Percentiles rank a stretch among this genome's conserved stretches.
Conservation (phyloP, 1,140 invertebrate species). For the Brachionus plicatilis region DNA sequence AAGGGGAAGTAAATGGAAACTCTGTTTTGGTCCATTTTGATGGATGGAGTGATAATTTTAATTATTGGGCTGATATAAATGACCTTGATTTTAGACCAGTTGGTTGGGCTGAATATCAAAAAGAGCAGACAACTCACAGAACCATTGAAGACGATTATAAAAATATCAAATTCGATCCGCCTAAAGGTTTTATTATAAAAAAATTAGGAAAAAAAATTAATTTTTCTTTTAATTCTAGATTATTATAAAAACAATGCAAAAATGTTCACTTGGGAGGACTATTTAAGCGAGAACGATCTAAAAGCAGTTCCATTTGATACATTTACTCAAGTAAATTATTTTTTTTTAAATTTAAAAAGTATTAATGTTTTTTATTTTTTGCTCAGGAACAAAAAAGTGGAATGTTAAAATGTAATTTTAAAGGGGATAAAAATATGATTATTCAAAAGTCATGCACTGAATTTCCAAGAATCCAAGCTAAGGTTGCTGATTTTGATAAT, state of each 20-base stretch:
- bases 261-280: background rate
- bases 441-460: background rate
- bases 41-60: background rate
- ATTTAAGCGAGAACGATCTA: background rate
- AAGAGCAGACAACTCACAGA: background rate
- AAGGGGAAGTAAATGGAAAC: background rate
- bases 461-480: background rate
- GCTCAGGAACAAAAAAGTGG: background rate
- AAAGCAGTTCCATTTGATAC: slow-evolving; percentile 5
- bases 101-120: background rate
- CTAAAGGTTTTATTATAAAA: background rate
- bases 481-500: background rate
- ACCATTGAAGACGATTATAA: background rate
- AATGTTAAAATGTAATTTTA: background rate
- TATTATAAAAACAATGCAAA: background rate
- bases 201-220: too few relatives aligned
- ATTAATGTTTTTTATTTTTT: background rate
- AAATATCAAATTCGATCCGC: background rate
- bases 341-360: background rate
- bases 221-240: background rate
- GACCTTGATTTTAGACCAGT: background rate
- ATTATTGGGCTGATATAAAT: background rate
- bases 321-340: background rate
- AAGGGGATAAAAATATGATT: background rate
- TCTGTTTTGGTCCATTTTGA: background rate